These are phyloP conservation scores for Pemphigus obesinymphae DNA, from an alignment of 1,140 invertebrate species.

Conservation along the genomic window DNA sequence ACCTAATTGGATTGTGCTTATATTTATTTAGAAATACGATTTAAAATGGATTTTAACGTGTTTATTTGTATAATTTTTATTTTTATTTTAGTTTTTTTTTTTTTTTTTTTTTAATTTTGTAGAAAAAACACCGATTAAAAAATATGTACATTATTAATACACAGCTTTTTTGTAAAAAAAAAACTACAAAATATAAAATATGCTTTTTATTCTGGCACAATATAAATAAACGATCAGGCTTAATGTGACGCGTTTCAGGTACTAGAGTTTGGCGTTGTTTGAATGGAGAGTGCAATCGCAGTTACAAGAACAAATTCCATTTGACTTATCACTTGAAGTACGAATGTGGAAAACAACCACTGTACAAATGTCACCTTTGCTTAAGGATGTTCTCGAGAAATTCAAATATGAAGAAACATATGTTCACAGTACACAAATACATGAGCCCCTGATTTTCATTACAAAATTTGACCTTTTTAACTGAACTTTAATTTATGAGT, in stretches of 20 bases:
- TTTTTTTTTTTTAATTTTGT: neutral
- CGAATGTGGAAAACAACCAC: slow-evolving; percentile 58
- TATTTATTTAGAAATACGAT: neutral
- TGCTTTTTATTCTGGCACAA: neutral
- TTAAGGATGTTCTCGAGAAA: slow-evolving; percentile 26
- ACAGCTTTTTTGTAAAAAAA: slow-evolving; percentile 16
- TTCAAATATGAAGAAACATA: slow-evolving; percentile 40
- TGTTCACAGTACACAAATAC: slow-evolving; percentile 35
- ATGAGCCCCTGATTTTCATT: neutral
- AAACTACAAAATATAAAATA: too few species aligned
- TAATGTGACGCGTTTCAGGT: slow-evolving; percentile 13
- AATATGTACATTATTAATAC: neutral
- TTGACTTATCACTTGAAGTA: slow-evolving; percentile 53
- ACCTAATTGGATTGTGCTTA: neutral
- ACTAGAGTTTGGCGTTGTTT: slow-evolving; percentile 6
- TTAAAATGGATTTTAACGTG: neutral
- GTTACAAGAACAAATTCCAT: slow-evolving; percentile 51
- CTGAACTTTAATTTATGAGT: too few species aligned
- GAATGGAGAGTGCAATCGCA: slow-evolving; percentile 34
- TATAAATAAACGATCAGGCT: neutral
- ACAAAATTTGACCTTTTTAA: too few species aligned
- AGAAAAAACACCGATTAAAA: neutral
- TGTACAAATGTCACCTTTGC: slow-evolving; percentile 56
- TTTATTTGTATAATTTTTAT: neutral
- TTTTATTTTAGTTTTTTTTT: too few species aligned